Base-by-base conservation (phyloP, 2,888 invertebrate genomes). In the Keiferia lycopersicella region DNA sequence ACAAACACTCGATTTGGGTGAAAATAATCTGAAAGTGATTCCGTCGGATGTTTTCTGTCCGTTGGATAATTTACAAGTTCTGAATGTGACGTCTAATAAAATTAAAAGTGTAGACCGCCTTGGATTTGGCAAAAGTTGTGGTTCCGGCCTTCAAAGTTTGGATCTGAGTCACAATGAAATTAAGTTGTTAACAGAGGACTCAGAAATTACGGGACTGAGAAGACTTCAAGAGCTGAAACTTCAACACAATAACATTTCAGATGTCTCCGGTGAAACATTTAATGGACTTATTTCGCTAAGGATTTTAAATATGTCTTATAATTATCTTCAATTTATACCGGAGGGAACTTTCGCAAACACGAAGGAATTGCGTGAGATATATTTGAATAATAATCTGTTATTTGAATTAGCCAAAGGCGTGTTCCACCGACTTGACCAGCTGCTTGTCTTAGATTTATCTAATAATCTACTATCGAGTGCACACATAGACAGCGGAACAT, bases 401-500 rank as follows among this genome's bases (percentile, higher is more conserved):
- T 95, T 95, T 81, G 96, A 96, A 79, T 88, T 98, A 76, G 96
- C 97, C 68, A 95, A 95, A 75, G 96, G 96, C 69, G 93, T 97
- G 63, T 96, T 98, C 83, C 96, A 96, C 76, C 94, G 96, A 65
- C 93, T 98, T 76, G 96, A 97, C 80, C 96, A 97, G 87, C 93
- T 98, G 79, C 92, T 97, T 75, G 95, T 97, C 64, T 93, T 98
- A 79, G 97, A 98, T 91, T 92, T 98, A 80, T 96, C 96, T 68
- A 95, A 95, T 80, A 98, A 98, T 92, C 96, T 96, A 82, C 92
- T 98, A 78, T 95, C 96, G 70, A 96, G 96, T 81, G 95, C 95
- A 81, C 96, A 96, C 80, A 94, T 98, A 73, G 96, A 97, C 83
- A 95, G 96, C 72, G 95, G 95, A 67, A 96, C 97, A 64, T 97